Conservation (phyloP, 1,140 invertebrate species). For the Drosophila nebulosa region DNA sequence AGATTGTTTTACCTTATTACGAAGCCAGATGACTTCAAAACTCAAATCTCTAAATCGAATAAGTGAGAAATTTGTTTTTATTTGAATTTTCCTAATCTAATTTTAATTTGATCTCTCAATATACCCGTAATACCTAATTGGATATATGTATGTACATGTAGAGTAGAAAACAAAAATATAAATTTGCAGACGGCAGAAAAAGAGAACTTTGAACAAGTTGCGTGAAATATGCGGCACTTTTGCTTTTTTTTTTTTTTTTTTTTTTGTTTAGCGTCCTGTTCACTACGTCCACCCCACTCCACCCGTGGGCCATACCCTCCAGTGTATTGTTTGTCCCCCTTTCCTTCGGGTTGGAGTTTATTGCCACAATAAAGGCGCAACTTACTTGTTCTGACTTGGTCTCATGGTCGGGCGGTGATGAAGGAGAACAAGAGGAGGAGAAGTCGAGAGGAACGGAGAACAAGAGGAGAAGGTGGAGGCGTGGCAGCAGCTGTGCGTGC, state of each 20-base stretch:
- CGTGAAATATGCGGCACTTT: conserved; percentile 69
- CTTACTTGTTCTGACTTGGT: conserved; percentile 43
- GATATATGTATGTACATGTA: neutral
- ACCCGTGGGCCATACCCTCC: too few relatives aligned
- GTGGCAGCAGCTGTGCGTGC: conserved; percentile 69
- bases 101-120: neutral
- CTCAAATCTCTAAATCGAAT: neutral
- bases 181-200: neutral
- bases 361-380: conserved; percentile 71
- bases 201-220: conserved; percentile 49
- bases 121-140: neutral
- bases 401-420: neutral
- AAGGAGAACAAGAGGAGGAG: neutral
- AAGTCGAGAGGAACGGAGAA: neutral
- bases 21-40: too few relatives aligned
- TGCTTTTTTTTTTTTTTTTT: conserved; percentile 8
- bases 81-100: neutral
- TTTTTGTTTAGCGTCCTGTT: neutral
- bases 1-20: too few relatives aligned
- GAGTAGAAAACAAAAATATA: conserved; percentile 7
- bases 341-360: conserved; percentile 50
- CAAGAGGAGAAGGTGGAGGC: conserved; percentile 14
- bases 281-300: too few relatives aligned
- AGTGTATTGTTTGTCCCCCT: neutral
- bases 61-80: too few relatives aligned